A percentile compares a stretch with the other conserved stretches of the same genome.
Evolutionary conservation across 2,888 invertebrate genomes (phyloP).

Genomic region (Drosophila anomalata): DNA sequence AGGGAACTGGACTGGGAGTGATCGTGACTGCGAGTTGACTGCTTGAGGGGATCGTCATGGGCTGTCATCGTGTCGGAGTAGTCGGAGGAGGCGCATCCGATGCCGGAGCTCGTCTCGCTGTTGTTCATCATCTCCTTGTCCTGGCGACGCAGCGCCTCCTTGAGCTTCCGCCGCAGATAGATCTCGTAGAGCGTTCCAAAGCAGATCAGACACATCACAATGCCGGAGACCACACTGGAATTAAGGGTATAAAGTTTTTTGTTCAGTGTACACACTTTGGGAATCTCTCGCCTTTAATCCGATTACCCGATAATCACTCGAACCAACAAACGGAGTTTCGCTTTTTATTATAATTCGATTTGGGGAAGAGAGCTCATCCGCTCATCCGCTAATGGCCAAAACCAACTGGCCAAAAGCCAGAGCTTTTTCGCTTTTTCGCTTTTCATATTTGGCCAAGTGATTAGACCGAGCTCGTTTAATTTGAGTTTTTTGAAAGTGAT

Average conservation of each 20-base stretch:
- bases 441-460: slow-evolving; percentile 30
- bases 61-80: slow-evolving; percentile 82
- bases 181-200: slow-evolving; percentile 90
- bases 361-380: slow-evolving; percentile 11
- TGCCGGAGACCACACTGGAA: slow-evolving; percentile 85
- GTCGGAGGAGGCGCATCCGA: slow-evolving; percentile 84
- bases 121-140: slow-evolving; percentile 83
- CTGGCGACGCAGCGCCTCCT: slow-evolving; percentile 79
- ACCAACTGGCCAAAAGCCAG: slow-evolving; percentile 21
- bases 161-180: slow-evolving; percentile 78
- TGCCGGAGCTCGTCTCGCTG: slow-evolving; percentile 84
- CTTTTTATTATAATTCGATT: slow-evolving; percentile 48
- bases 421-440: slow-evolving; percentile 18
- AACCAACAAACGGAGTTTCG: slow-evolving; percentile 54
- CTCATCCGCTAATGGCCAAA: slow-evolving; percentile 57
- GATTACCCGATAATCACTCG: slow-evolving; percentile 31
- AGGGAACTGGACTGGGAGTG: slow-evolving; percentile 56
- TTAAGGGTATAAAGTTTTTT: not conserved
- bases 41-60: slow-evolving; percentile 70
- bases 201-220: slow-evolving; percentile 86
- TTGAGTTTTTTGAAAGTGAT: slow-evolving; percentile 59
- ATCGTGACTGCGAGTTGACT: slow-evolving; percentile 52
- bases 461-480: slow-evolving; percentile 24
- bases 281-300: slow-evolving; percentile 23
- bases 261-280: not conserved